Percentiles rank a stretch among this genome's conserved stretches.
Conservation (phyloP, 1,140 invertebrate species). For the Notospermus geniculatus region DNA sequence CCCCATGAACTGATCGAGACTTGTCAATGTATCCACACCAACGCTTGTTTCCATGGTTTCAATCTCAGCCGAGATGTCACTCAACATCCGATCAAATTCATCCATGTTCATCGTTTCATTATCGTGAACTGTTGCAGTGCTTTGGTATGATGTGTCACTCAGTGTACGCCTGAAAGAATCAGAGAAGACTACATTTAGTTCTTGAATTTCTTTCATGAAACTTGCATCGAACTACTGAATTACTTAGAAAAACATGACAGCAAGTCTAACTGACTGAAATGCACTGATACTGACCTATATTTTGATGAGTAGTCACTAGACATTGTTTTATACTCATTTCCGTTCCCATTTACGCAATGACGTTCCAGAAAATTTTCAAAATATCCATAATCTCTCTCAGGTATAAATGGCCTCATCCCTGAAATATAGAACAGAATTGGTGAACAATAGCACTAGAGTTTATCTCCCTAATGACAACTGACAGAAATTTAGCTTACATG, state of each 20-base stretch:
- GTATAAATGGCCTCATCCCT: constrained; percentile 24
- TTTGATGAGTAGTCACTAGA: background rate
- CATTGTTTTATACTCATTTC: background rate
- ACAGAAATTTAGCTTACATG: no score
- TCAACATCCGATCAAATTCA: constrained; percentile 11
- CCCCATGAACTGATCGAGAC: no score
- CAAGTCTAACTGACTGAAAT: background rate
- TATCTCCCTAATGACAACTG: no score
- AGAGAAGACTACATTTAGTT: no score
- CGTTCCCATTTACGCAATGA: constrained; percentile 12
- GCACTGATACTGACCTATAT: constrained; percentile 5
- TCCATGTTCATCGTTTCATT: background rate
- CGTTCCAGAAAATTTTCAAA: constrained; percentile 19
- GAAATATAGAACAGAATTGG: background rate
- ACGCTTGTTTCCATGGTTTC: constrained; percentile 7
- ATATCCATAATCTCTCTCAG: constrained; percentile 15
- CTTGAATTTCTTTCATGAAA: no score
- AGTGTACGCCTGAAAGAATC: constrained; percentile 6
- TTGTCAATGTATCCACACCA: no score
- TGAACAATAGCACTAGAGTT: no score
- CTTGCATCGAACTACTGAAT: background rate
- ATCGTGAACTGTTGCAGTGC: background rate
- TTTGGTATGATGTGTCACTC: constrained; percentile 2
- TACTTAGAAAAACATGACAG: background rate
- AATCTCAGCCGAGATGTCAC: background rate